Percentiles rank a stretch among this genome's conserved stretches.
Conservation (phyloP, 2,113 vertebrate genomes). For the Chionomys nivalis region DNA sequence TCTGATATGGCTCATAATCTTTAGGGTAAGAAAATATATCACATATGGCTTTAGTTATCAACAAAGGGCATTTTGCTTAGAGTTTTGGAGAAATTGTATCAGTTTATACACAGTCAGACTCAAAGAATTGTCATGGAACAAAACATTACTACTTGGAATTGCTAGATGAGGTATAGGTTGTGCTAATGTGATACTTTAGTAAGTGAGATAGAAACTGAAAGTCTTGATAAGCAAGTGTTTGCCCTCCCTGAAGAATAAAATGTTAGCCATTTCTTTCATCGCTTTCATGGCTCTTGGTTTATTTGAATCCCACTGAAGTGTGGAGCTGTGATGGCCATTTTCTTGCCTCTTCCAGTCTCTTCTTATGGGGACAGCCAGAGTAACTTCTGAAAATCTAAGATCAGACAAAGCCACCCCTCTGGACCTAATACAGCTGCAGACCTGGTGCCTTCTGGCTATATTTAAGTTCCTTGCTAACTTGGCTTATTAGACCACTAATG, state of each 20-base stretch:
- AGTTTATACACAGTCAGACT: neutral
- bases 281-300: neutral
- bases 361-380: neutral
- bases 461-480: neutral
- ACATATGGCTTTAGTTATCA: neutral
- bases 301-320: neutral
- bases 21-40: neutral
- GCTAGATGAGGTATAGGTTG: neutral
- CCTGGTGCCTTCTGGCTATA: neutral
- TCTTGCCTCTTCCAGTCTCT: neutral
- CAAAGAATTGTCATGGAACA: neutral
- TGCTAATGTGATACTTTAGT: neutral
- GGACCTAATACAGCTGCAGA: neutral
- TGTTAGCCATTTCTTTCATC: neutral
- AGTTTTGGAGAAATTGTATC: neutral
- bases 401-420: neutral
- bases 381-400: neutral
- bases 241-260: neutral
- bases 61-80: neutral
- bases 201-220: neutral
- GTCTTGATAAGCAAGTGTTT: neutral
- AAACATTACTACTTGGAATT: neutral
- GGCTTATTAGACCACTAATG: neutral
- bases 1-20: neutral
- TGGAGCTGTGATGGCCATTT: neutral